Conservation (phyloP, 2,113 vertebrate species). For the Craseonycteris thonglongyai region DNA sequence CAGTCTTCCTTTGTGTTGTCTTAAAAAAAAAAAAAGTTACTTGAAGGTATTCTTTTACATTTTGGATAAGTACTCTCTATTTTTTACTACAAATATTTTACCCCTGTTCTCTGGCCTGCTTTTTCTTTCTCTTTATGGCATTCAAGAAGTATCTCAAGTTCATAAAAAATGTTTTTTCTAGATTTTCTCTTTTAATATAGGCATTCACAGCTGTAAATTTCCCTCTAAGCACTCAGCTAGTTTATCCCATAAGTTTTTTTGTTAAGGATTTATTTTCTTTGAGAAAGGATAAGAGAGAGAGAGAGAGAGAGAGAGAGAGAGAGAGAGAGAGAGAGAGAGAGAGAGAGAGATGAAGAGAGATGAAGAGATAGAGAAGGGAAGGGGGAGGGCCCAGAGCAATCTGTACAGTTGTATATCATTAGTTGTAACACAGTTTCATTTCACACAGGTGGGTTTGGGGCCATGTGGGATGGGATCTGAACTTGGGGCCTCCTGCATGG, state of each 20-base stretch:
- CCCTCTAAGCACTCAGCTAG: background rate
- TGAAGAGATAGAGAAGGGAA: no score
- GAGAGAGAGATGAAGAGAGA: no score
- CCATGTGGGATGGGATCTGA: no score
- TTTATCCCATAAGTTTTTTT: background rate
- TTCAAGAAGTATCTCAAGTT: background rate
- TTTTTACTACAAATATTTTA: background rate
- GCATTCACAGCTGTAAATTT: background rate
- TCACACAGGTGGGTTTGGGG: no score
- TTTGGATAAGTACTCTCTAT: background rate
- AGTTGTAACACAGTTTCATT: no score
- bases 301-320: no score
- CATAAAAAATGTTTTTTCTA: background rate
- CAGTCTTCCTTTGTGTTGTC: background rate
- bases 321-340: no score
- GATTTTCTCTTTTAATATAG: background rate
- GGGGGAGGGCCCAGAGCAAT: no score
- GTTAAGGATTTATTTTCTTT: conserved; percentile 32
- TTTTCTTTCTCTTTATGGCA: background rate
- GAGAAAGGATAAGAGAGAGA: no score
- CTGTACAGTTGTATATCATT: no score
- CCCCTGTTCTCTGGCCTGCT: background rate
- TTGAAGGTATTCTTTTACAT: background rate
- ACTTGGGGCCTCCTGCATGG: no score
- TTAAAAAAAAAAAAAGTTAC: background rate